These are phyloP conservation scores for Girardinus metallicus DNA, from an alignment of 2,797 vertebrate genomes.

Conservation along the genomic window DNA sequence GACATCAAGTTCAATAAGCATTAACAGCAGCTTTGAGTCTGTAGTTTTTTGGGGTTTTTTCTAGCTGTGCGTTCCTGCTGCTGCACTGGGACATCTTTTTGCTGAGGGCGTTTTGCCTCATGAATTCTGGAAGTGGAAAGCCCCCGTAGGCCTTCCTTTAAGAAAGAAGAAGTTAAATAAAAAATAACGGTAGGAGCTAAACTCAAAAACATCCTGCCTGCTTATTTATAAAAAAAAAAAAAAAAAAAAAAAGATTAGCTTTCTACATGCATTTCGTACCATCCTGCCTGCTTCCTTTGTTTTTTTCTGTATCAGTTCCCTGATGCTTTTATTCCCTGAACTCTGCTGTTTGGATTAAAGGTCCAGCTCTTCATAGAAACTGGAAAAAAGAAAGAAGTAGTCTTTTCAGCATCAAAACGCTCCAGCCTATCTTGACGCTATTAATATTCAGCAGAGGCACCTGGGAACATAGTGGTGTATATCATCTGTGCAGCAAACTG, in stretches of 20 bases:
- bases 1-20: slow-evolving; percentile 24
- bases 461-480: background rate
- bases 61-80: slow-evolving; percentile 42
- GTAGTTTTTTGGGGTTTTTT: slow-evolving; percentile 30
- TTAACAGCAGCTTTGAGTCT: slow-evolving; percentile 25
- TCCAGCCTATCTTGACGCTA: background rate
- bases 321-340: background rate
- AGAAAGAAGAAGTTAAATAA: slow-evolving; percentile 26
- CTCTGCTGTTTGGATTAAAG: background rate
- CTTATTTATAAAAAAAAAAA: slow-evolving; percentile 16
- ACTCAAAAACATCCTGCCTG: slow-evolving; percentile 19
- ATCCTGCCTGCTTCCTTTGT: background rate
- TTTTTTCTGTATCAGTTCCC: slow-evolving; percentile 6
- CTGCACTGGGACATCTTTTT: slow-evolving; percentile 67
- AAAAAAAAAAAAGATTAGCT: background rate
- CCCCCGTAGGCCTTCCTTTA: slow-evolving; percentile 65
- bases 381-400: background rate
- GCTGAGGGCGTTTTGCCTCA: slow-evolving; percentile 74
- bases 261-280: slow-evolving; percentile 13
- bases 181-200: slow-evolving; percentile 39
- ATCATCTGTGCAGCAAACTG: background rate
- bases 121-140: slow-evolving; percentile 74
- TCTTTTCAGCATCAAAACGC: background rate
- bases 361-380: slow-evolving; percentile 7
- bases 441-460: slow-evolving; percentile 2